Conservation (phyloP, 2,113 vertebrate species). For the Sialia sialis region DNA sequence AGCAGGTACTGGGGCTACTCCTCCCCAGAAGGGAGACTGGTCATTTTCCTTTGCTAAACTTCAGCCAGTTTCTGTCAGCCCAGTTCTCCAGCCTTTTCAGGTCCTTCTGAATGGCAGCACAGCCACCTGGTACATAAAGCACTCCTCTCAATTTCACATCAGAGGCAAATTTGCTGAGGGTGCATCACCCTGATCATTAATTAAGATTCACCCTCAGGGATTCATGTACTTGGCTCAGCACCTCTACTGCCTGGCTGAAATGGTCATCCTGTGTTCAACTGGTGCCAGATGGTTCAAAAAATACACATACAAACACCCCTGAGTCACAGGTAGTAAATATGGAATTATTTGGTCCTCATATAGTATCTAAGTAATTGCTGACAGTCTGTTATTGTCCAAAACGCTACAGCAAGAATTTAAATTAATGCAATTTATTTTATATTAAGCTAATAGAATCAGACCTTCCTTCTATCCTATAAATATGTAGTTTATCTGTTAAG, state of each 20-base stretch:
- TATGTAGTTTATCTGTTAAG: not conserved
- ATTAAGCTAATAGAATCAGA: not conserved
- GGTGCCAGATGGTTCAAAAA: not conserved
- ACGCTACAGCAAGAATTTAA: not conserved
- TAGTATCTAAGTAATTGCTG: not conserved
- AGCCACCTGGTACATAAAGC: not conserved
- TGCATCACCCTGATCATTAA: not conserved
- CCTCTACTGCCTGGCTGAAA: not conserved
- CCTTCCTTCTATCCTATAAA: not conserved
- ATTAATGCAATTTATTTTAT: not conserved
- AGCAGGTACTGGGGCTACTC: not conserved
- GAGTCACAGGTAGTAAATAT: not conserved
- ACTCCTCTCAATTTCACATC: not conserved
- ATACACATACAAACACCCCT: rapidly evolving
- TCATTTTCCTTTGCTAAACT: not conserved
- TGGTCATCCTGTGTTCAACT: not conserved
- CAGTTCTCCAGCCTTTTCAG: not conserved
- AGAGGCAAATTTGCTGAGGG: not conserved
- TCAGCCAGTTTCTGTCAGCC: not conserved
- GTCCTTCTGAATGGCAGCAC: not conserved
- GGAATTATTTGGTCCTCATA: not conserved
- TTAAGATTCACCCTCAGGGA: not conserved
- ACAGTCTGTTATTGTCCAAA: not conserved
- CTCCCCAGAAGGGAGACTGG: not conserved
- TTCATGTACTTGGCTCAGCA: not conserved